These are phyloP conservation scores for Tetranychus urticae DNA, from an alignment of 1,140 invertebrate species.

Conservation along the genomic window DNA sequence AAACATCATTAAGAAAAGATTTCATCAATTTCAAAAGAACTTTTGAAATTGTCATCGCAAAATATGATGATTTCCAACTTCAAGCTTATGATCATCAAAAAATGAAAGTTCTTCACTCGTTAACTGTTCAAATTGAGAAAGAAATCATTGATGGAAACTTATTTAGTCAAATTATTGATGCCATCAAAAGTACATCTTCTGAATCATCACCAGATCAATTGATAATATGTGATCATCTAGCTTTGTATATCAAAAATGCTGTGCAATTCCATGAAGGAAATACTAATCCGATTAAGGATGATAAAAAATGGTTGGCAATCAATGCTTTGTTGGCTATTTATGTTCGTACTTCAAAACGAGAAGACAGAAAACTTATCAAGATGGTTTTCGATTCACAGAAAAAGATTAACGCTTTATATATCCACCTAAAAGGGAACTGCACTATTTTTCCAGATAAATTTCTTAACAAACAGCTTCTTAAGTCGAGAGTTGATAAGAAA, in stretches of 20 bases:
- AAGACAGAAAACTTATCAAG: slow-evolving; percentile 52
- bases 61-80: slow-evolving; percentile 2
- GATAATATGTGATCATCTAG: slow-evolving; percentile 40
- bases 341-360: slow-evolving; percentile 43
- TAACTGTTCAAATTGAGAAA: slow-evolving; percentile 3
- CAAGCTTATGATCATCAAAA: background rate
- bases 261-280: slow-evolving; percentile 34
- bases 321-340: slow-evolving; percentile 44
- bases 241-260: slow-evolving; percentile 37
- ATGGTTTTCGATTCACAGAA: slow-evolving; percentile 42
- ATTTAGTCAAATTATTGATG: slow-evolving; percentile 14
- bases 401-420: slow-evolving; percentile 29
- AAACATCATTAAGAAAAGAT: slow-evolving; percentile 32
- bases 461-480: slow-evolving; percentile 2
- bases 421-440: slow-evolving; percentile 8
- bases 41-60: background rate
- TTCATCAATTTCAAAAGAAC: slow-evolving; percentile 7
- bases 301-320: slow-evolving; percentile 35
- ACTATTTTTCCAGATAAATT: slow-evolving; percentile 4
- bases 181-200: slow-evolving; percentile 35
- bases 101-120: background rate
- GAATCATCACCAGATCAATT: slow-evolving; percentile 35
- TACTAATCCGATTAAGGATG: slow-evolving; percentile 20
- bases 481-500: slow-evolving; percentile 5
- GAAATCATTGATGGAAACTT: slow-evolving; percentile 7